Conservation (phyloP, 2,888 invertebrate genomes). For the Latrodectus elegans region DNA sequence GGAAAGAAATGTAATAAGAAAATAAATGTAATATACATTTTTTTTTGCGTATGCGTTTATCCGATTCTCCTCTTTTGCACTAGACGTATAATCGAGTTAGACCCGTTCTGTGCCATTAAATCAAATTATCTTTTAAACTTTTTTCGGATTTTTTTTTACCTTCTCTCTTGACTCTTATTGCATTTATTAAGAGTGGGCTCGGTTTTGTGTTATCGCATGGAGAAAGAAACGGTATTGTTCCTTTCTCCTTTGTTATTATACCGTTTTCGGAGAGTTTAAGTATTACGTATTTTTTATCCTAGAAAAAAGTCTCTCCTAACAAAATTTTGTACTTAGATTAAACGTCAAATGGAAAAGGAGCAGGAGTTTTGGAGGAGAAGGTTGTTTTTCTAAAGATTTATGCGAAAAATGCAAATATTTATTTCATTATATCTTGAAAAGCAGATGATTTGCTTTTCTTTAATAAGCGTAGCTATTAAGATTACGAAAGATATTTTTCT, state of each 20-base stretch:
- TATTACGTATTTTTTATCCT: neutral
- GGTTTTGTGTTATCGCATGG: slow-evolving; percentile 13
- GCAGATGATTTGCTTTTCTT: neutral
- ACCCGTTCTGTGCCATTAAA: slow-evolving; percentile 33
- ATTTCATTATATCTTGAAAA: neutral
- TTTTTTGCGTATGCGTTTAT: neutral
- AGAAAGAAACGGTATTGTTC: neutral
- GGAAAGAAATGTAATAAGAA: neutral
- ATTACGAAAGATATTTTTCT: neutral
- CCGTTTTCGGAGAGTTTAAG: neutral
- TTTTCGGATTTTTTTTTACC: neutral
- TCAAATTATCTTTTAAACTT: slow-evolving; percentile 52
- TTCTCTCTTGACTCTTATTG: neutral
- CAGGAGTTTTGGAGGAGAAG: neutral
- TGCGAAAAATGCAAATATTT: slow-evolving; percentile 2
- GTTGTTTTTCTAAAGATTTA: slow-evolving; percentile 5
- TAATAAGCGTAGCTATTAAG: neutral
- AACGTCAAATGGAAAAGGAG: neutral
- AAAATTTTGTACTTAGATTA: neutral
- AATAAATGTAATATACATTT: neutral
- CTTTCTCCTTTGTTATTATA: slow-evolving; percentile 16
- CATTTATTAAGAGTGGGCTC: slow-evolving; percentile 15
- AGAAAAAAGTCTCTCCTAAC: neutral
- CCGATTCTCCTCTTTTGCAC: slow-evolving; percentile 1
- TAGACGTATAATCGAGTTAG: slow-evolving; percentile 39